phyloP scores from a whole-genome alignment of 2,797 vertebrate genomes.

The Eulemur mongoz region DNA sequence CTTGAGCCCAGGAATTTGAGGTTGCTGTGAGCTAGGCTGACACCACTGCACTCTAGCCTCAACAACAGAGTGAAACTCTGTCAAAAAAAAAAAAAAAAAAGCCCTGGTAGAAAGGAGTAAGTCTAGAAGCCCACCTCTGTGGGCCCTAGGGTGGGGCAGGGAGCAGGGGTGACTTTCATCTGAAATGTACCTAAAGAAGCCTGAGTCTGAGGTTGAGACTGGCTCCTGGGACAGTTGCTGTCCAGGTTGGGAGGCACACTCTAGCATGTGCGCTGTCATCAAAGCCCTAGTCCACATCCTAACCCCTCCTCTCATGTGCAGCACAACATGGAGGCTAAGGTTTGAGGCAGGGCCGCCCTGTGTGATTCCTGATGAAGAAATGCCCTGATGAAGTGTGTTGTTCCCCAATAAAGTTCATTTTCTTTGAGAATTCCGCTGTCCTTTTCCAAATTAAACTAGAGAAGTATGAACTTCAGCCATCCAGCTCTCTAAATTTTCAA shows the following conservation, averaged over 20 bases:
- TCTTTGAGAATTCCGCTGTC: background rate
- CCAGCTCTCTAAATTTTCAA: background rate
- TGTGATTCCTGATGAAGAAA: background rate
- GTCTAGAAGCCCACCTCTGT: background rate
- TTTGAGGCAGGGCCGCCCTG: background rate
- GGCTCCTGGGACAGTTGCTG: background rate
- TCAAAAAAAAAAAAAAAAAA: background rate
- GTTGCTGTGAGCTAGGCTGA: too few relatives aligned
- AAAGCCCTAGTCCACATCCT: background rate
- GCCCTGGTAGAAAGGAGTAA: background rate
- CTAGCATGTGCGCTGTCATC: background rate
- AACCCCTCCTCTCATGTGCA: background rate
- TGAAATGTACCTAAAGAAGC: background rate
- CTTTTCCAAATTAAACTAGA: conserved; percentile 3
- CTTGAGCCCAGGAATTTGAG: too few relatives aligned
- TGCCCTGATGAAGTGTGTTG: background rate
- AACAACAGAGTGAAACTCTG: too few relatives aligned
- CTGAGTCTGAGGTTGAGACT: background rate
- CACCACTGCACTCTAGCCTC: too few relatives aligned
- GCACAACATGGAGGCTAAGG: background rate
- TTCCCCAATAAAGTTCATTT: background rate
- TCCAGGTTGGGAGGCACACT: background rate
- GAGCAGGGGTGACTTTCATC: background rate
- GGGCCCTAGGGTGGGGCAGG: background rate
- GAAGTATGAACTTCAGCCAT: background rate